These are phyloP conservation scores for Pycnonotus jocosus DNA, from an alignment of 2,113 vertebrate species.

Conservation along the genomic window DNA sequence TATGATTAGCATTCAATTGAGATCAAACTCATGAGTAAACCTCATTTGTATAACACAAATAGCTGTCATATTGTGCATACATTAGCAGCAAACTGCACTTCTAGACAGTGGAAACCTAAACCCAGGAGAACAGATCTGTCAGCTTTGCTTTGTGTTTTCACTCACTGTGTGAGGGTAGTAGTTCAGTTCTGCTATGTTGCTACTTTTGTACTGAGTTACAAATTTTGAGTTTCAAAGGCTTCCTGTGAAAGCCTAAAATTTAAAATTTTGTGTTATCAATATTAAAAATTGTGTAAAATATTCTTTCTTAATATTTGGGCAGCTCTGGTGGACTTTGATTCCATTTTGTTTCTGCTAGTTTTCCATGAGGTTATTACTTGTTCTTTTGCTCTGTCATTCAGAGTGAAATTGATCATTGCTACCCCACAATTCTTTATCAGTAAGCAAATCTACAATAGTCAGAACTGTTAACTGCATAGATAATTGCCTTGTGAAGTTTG, in stretches of 20 bases:
- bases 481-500: not conserved
- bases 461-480: not conserved
- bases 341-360: not conserved
- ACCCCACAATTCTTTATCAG: not conserved
- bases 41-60: slow-evolving; percentile 5
- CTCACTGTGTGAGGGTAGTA: not conserved
- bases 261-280: not conserved
- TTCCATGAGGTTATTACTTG: not conserved
- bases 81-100: not conserved
- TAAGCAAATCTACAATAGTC: not conserved
- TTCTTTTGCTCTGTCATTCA: not conserved
- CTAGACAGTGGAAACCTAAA: not conserved
- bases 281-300: not conserved
- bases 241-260: not conserved
- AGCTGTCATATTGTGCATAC: not conserved
- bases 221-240: not conserved
- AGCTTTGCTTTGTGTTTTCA: not conserved
- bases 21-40: not conserved
- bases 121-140: not conserved
- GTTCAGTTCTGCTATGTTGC: not conserved
- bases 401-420: not conserved
- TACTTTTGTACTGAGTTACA: not conserved
- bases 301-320: not conserved
- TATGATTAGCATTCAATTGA: not conserved
- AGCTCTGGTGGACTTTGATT: not conserved